Percentiles rank a stretch among this genome's conserved stretches.
Conservation (phyloP, 1,140 invertebrate genomes). For the Polypedilum vanderplanki region DNA sequence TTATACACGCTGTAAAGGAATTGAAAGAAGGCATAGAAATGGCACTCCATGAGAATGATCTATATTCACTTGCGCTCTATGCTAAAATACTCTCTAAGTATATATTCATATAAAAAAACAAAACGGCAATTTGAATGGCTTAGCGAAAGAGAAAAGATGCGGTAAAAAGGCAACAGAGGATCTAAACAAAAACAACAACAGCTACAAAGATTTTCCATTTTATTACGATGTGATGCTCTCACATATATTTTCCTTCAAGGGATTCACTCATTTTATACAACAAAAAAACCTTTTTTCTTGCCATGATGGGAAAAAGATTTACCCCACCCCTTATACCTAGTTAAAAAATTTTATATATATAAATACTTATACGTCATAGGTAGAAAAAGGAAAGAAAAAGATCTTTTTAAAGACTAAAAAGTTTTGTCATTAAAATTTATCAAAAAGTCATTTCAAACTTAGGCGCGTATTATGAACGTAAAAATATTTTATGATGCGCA, state of each 20-base stretch:
- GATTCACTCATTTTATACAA: background rate
- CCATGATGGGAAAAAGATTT: slow-evolving; percentile 1
- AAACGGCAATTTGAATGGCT: slow-evolving; percentile 17
- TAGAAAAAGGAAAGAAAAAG: background rate
- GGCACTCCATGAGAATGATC: background rate
- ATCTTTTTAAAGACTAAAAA: background rate
- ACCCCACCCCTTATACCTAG: background rate
- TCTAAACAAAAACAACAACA: background rate
- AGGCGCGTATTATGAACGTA: no score
- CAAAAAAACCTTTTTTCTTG: background rate
- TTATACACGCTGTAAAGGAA: background rate
- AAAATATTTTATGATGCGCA: no score
- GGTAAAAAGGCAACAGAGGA: no score
- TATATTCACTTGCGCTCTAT: background rate
- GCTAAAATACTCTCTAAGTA: background rate
- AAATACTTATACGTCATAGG: no score
- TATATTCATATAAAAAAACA: slow-evolving; percentile 19
- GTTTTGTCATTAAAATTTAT: slow-evolving; percentile 6
- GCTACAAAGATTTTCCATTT: slow-evolving; percentile 11
- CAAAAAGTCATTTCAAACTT: background rate
- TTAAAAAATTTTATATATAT: no score
- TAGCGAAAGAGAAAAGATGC: background rate
- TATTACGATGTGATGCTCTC: slow-evolving; percentile 11
- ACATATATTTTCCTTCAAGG: background rate
- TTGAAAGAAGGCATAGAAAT: background rate